These are phyloP conservation scores for Lithobates pipiens DNA, from an alignment of 2,797 vertebrate species.

Conservation along the genomic window DNA sequence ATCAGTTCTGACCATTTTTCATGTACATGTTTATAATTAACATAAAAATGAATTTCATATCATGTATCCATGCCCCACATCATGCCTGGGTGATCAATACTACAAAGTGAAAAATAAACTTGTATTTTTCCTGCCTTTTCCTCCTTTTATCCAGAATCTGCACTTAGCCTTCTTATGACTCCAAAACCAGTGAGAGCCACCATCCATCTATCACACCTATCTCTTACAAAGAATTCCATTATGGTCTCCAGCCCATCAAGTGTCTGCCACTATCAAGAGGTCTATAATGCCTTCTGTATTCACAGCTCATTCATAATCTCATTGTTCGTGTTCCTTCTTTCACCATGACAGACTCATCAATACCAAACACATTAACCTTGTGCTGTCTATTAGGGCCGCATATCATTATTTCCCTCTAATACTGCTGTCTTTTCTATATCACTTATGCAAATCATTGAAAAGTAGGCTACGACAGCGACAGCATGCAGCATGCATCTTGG, in stretches of 20 bases:
- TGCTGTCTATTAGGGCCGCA: slow-evolving; percentile 40
- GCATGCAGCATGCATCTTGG: neutral
- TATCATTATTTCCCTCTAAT: slow-evolving; percentile 36
- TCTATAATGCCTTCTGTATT: slow-evolving; percentile 29
- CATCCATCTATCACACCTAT: slow-evolving; percentile 34
- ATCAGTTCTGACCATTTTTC: neutral
- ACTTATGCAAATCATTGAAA: slow-evolving; percentile 1
- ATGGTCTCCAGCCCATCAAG: slow-evolving; percentile 33
- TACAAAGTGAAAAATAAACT: neutral
- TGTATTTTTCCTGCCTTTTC: neutral
- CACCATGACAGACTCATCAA: slow-evolving; percentile 48
- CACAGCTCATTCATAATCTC: slow-evolving; percentile 42
- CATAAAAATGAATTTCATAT: neutral
- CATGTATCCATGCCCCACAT: neutral
- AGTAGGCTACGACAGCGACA: neutral
- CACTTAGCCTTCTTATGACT: neutral
- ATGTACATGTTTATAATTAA: neutral
- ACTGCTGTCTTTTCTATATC: neutral
- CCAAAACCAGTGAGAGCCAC: neutral
- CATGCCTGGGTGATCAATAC: neutral
- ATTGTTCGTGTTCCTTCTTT: slow-evolving; percentile 30
- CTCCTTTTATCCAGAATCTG: slow-evolving; percentile 11
- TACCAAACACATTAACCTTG: slow-evolving; percentile 52
- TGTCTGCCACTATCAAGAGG: slow-evolving; percentile 30
- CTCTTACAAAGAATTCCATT: slow-evolving; percentile 32